Evolutionary conservation across 2,888 invertebrate genomes (phyloP).

Genomic region (Yponomeuta evonymella): DNA sequence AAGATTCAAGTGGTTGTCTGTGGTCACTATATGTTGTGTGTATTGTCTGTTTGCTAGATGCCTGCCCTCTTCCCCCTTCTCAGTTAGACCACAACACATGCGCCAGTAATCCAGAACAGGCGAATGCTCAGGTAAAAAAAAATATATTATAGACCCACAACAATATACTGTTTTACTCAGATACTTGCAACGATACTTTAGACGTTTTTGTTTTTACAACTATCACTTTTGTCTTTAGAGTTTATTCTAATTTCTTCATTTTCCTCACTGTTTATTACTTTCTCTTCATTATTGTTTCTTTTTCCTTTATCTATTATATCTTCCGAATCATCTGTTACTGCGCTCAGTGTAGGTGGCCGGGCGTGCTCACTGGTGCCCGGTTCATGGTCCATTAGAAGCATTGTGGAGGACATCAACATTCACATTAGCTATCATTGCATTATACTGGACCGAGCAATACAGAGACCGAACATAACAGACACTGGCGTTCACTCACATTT

Average conservation of each 20-base stretch:
- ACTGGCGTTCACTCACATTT: constrained; percentile 72
- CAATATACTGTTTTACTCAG: constrained; percentile 56
- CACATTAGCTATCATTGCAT: constrained; percentile 55
- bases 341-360: constrained; percentile 58
- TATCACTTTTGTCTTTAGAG: constrained; percentile 67
- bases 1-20: constrained; percentile 74
- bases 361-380: constrained; percentile 39
- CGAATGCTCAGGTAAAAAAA: constrained; percentile 80
- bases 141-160: constrained; percentile 72
- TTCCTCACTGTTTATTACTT: constrained; percentile 53
- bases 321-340: constrained; percentile 49
- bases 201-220: constrained; percentile 55
- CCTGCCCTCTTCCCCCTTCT: constrained; percentile 92
- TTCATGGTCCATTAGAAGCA: constrained; percentile 37
- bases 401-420: constrained; percentile 28
- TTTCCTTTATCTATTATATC: constrained; percentile 39
- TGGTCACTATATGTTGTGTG: constrained; percentile 81
- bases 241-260: constrained; percentile 33
- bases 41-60: constrained; percentile 97
- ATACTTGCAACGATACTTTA: constrained; percentile 68
- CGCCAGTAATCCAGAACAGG: constrained; percentile 83
- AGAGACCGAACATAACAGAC: constrained; percentile 62
- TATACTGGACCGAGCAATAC: constrained; percentile 62
- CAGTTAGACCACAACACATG: constrained; percentile 92
- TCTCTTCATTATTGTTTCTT: constrained; percentile 44